Evolutionary conservation across 2,888 invertebrate genomes (phyloP), one percentile per base, ranked within the genome.

Genomic region (Tolmerus cingulatus): DNA sequence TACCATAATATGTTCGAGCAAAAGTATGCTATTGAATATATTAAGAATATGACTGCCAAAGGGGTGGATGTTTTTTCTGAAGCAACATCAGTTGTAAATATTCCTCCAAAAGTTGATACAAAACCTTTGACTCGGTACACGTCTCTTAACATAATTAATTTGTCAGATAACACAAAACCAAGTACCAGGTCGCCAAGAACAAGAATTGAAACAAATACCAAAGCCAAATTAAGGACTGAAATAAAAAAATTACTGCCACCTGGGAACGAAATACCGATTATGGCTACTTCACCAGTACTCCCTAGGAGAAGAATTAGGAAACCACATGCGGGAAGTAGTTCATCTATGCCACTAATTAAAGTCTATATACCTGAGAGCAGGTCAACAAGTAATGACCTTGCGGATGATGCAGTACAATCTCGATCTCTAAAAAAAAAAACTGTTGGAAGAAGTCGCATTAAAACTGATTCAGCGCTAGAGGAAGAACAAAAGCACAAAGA

Each of bases 1-100:
- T 79, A 34, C n/a, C 37, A 78, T 16, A 86, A 86, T 86, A 23
- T 76, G 37, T 4, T 78, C 2, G 86, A 86, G 66, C 86, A 86
- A 74, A 79, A 78, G 9, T 78, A n/a, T 14, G 37, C 57, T 74
- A 46, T 57, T 16, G 82, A 82, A 37, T 82, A 82, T 66, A 82
- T 82, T 14, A 79, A 27, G 8, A 51, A 46, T 19, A 78, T 23
- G 37, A 78, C 3, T 43, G 78, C 37, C 9, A 78, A 78, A 40
- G 78, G 43, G 43, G 43, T 14, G n/a, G 19, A n/a, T 43, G 66
- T 66, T 23, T 27, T 66, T 19, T 23, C 19, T 27, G 14, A 66
- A 66, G 2, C 23, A 27, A 27, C 5, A 66, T 14, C 66, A 19
- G 23, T 23, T 66, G 66, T 12, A n/a, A 55, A 19, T 19, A n/a